Percentiles rank a stretch among this genome's conserved stretches.
Evolutionary conservation across 2,888 invertebrate species (phyloP).

Genomic region (Merodon equestris): DNA sequence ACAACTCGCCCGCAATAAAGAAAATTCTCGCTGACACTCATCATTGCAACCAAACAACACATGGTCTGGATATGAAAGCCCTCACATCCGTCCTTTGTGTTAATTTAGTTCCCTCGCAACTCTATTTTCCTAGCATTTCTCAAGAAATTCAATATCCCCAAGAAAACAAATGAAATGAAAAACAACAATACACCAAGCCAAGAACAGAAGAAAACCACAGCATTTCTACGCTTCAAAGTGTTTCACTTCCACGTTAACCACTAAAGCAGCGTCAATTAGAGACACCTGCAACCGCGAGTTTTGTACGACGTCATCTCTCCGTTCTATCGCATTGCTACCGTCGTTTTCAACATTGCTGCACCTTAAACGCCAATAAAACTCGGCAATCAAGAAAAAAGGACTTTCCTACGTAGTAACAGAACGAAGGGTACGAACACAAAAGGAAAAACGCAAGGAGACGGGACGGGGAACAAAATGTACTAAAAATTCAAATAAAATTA

Average conservation of each 20-base stretch:
- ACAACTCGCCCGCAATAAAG: too few species aligned
- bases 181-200: constrained; percentile 16
- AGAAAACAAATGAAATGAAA: constrained; percentile 1
- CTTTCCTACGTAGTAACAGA: too few species aligned
- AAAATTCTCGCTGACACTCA: too few species aligned
- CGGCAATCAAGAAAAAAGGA: constrained; percentile 5
- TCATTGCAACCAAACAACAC: too few species aligned
- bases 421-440: too few species aligned
- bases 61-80: too few species aligned
- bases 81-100: too few species aligned
- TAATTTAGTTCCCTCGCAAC: constrained; percentile 35
- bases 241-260: constrained; percentile 47
- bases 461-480: constrained; percentile 14
- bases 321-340: too few species aligned
- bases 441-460: background rate
- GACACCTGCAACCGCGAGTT: constrained; percentile 52
- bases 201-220: too few species aligned
- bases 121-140: constrained; percentile 41
- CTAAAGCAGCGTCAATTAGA: constrained; percentile 44
- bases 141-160: constrained; percentile 48
- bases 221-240: constrained; percentile 20
- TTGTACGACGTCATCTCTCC: too few species aligned
- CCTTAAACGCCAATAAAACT: constrained; percentile 11
- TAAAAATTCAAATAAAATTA: constrained; percentile 52
- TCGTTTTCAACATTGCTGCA: constrained; percentile 14